Evolutionary conservation across 2,797 vertebrate genomes (phyloP).

Genomic region (Falco berigora): DNA sequence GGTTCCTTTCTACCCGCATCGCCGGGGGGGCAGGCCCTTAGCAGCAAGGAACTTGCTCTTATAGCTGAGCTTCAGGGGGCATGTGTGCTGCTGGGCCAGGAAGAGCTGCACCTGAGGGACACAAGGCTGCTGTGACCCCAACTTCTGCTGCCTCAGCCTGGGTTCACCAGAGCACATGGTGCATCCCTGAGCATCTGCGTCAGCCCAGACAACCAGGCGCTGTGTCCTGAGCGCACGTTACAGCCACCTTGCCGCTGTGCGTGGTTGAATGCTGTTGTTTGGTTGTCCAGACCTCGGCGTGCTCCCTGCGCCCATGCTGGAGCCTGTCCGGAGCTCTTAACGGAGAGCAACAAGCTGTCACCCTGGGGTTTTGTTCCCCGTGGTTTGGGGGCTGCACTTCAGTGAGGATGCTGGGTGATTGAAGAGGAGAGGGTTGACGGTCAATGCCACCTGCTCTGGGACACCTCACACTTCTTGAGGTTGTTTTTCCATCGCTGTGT

Average conservation of each 20-base stretch:
- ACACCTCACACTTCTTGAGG: not conserved
- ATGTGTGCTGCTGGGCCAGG: too few relatives aligned
- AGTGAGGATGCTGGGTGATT: not conserved
- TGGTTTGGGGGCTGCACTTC: not conserved
- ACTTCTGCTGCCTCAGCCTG: not conserved
- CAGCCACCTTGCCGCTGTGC: not conserved
- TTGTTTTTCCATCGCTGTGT: not conserved
- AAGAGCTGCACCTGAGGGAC: not conserved
- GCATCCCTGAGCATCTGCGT: not conserved
- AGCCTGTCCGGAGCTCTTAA: not conserved
- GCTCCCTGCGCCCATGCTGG: not conserved
- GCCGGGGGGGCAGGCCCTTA: too few relatives aligned
- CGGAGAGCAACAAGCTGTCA: fast-evolving
- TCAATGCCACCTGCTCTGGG: not conserved
- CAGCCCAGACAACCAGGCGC: not conserved
- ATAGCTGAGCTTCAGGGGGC: not conserved
- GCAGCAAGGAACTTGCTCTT: not conserved
- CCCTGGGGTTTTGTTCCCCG: not conserved
- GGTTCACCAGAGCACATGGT: fast-evolving
- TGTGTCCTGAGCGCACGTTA: not conserved
- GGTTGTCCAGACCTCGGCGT: fast-evolving
- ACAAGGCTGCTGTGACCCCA: not conserved
- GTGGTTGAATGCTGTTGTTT: not conserved
- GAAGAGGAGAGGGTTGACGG: not conserved
- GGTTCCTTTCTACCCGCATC: not conserved